Evolutionary conservation across 92 coral and sea anemone species (phyloP), one percentile per base, ranked within the genome.

Genomic region (Siderastrea siderea): DNA sequence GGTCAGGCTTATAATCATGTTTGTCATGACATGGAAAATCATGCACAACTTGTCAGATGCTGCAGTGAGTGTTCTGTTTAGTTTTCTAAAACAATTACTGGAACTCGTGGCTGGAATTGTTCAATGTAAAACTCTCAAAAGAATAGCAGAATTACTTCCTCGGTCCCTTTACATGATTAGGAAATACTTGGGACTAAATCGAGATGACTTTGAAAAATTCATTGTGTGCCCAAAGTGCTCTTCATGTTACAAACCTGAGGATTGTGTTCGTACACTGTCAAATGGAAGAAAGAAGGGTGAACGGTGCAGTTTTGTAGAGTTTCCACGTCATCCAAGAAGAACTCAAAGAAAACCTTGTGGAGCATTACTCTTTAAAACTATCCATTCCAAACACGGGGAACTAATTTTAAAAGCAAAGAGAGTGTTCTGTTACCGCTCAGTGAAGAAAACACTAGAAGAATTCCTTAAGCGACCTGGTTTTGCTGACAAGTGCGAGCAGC

Each of bases 381-480:
- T 52, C 2, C 26, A 65, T 1, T 80, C 75, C 6, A 80, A 80
- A 51, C 3, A 67, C 52, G 75, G 85, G 5, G 75, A 68, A 5
- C 85, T 86, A 6, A 65, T 66, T 5, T 84, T 84, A 19, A 89
- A 89, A 47, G 87, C 89, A 0, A 89, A 84, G 60, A 89, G 79
- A 14, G 72, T 84, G 9, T 89, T 75, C 66, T 89, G 86, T 51
- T 78, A 84, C 46, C 76, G 80, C 2, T 58, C 89, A 9, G 72
- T 89, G 6, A 89, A 71, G 68, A 62, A 68, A 11, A 74, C 63
- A 2, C 71, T 89, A 7, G 14, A 77, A 84, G 62, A 75, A 1
- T 77, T 84, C 17, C 68, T 89, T 0, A 76, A 82, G 11, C 64
- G 75, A 5, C 85, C 84, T 10, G 86, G 65, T 0, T 89, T 89